Conservation (phyloP, 1,140 invertebrate genomes). For the Batillaria attramentaria region DNA sequence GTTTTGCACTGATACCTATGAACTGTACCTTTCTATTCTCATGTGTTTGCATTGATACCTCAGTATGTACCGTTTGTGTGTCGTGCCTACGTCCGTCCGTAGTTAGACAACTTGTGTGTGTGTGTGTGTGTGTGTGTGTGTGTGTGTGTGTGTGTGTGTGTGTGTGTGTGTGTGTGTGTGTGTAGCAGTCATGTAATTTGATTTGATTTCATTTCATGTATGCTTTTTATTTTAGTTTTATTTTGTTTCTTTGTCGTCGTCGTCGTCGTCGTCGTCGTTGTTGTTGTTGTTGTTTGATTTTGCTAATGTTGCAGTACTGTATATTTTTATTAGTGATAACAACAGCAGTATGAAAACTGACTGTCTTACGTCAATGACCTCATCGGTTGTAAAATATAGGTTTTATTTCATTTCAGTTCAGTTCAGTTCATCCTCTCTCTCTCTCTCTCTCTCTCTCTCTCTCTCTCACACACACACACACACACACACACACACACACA, state of each 20-base stretch:
- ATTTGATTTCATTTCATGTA: neutral
- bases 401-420: too few species aligned
- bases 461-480: neutral
- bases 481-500: neutral
- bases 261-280: neutral
- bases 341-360: neutral
- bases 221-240: neutral
- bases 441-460: neutral
- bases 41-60: too few species aligned
- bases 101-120: too few species aligned
- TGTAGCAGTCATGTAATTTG: neutral
- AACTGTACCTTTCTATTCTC: too few species aligned
- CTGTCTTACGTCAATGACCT: neutral
- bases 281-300: too few species aligned
- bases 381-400: neutral
- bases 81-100: too few species aligned
- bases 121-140: too few species aligned
- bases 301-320: too few species aligned
- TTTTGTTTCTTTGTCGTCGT: neutral
- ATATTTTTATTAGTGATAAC: neutral
- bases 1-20: too few species aligned
- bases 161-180: neutral
- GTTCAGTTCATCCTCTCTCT: neutral
- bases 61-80: too few species aligned
- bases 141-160: too few species aligned